Percentiles rank a stretch among this genome's conserved stretches.
Evolutionary conservation across 2,113 vertebrate genomes (phyloP).

Genomic region (Syrmaticus mikado): DNA sequence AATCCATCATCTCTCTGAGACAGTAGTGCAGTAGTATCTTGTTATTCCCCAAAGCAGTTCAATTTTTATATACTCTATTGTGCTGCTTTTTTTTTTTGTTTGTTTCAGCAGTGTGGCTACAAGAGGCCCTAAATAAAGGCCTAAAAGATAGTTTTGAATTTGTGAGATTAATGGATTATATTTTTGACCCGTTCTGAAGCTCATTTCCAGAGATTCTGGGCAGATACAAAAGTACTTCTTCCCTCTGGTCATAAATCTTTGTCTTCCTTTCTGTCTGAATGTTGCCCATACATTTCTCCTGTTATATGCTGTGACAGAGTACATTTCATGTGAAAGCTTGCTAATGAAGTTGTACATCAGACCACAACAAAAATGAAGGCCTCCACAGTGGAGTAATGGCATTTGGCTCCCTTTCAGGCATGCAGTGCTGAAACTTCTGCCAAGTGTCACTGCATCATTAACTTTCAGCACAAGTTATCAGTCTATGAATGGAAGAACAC

Average conservation of each 20-base stretch:
- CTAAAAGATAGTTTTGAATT: background rate
- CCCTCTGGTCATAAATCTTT: background rate
- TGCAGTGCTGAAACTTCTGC: conserved; percentile 62
- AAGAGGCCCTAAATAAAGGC: background rate
- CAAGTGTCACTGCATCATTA: conserved; percentile 75
- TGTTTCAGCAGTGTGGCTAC: background rate
- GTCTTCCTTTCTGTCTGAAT: background rate
- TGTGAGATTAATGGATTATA: background rate
- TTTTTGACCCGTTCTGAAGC: background rate
- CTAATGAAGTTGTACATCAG: conserved; percentile 62
- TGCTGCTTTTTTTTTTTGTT: background rate
- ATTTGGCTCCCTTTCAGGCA: conserved; percentile 71
- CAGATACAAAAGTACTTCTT: conserved; percentile 30
- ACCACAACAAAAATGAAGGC: conserved; percentile 56
- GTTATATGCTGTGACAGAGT: conserved; percentile 15
- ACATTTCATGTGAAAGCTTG: conserved; percentile 16
- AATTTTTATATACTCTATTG: background rate
- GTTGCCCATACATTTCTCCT: background rate
- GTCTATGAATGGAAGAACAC: conserved; percentile 62
- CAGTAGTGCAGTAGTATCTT: background rate
- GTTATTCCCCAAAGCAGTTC: background rate
- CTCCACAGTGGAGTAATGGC: conserved; percentile 48
- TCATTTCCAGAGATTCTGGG: background rate
- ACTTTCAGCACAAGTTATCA: conserved; percentile 70
- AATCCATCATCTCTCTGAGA: background rate